Evolutionary conservation across 2,797 vertebrate genomes (phyloP).

Genomic region (Lepilemur ruficaudatus): DNA sequence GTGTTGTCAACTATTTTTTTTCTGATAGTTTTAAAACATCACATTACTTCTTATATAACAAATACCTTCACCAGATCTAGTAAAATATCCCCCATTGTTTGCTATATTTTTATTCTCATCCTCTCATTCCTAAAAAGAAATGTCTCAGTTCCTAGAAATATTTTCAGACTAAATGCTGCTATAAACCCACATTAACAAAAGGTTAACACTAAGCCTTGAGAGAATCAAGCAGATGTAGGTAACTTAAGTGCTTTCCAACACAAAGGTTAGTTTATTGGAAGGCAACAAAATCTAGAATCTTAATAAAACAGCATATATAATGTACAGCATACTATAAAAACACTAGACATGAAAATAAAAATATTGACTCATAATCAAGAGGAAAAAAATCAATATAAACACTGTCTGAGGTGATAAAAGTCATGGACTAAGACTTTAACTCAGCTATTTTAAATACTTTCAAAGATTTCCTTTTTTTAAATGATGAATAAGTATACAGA

Average conservation of each 20-base stretch:
- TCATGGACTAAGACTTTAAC: background rate
- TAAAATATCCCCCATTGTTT: background rate
- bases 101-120: background rate
- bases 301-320: background rate
- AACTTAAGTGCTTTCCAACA: background rate
- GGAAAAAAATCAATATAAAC: background rate
- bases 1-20: background rate
- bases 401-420: background rate
- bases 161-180: background rate
- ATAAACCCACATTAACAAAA: background rate
- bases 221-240: background rate
- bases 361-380: background rate
- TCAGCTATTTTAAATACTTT: background rate
- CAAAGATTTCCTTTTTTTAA: background rate
- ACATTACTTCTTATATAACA: background rate
- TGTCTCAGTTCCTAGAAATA: background rate
- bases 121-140: background rate
- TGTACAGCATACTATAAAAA: background rate
- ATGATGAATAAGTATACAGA: background rate
- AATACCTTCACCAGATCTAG: background rate
- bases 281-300: background rate
- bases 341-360: background rate
- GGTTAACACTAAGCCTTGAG: background rate
- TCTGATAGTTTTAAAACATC: background rate
- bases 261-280: background rate